Base-by-base conservation (phyloP, 2,888 invertebrate genomes). In the Lepidocyrtoides sp. region DNA sequence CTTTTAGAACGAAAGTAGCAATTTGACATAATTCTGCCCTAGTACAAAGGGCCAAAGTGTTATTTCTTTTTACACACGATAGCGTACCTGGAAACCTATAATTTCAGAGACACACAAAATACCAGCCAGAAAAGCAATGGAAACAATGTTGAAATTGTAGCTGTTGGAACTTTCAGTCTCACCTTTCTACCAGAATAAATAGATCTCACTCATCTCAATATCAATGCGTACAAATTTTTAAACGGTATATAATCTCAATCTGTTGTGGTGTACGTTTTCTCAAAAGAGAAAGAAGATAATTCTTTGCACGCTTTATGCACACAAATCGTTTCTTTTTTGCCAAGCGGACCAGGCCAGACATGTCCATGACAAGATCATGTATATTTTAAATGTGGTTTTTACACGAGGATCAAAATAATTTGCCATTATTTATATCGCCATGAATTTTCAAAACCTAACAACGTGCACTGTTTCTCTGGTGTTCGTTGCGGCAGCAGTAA, bases 281-380 rank as follows among this genome's bases (percentile, higher is more conserved):
- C 0, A 1, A 10, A 66, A 5, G 32, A 66, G 14, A 69, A 69
- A 69, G 69, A 20, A 69, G 51, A 79, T 79, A 79, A 79, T 79
- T 54, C 79, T 79, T 51, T 57, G 54, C 79, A 79, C 54, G 79
- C 51, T 79, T 79, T 79, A 72, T 72, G 23, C 44, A 44, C 72
- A 72, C 72, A 17, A 72, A 72, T 44, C 23, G 72, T 44, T 79
- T 17, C n/a, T 77, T 72, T 79, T 36, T 7, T 36, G 36, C 36
- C 36, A 36, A 7, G 7, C 36, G 7, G 36, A 17, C 54, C 32
- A n/a, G 14, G 20, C 23, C 20, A 44, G 23, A 8, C 63, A 63
- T 63, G 51, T 32, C n/a, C n/a, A n/a, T n/a, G n/a, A n/a, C n/a
- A n/a, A n/a, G n/a, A n/a, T n/a, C n/a, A n/a, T n/a, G n/a, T n/a